Evolutionary conservation across 92 coral and sea anemone species (phyloP).

Genomic region (Pocillopora grandis): DNA sequence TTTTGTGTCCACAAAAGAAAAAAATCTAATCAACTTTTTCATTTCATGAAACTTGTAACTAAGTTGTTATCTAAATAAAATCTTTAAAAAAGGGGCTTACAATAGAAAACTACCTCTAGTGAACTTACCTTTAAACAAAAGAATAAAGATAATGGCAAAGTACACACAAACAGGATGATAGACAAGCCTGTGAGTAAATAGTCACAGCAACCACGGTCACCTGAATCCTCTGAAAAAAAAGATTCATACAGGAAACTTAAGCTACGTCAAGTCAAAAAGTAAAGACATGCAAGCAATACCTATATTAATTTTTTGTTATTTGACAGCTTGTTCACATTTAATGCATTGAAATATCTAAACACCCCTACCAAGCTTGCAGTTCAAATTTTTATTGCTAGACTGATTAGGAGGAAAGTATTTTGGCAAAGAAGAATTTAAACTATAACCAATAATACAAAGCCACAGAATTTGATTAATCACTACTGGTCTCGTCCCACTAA

Average conservation of each 20-base stretch:
- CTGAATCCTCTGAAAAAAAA: conserved; percentile 25
- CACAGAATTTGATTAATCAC: too few species aligned
- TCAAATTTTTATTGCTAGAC: not conserved
- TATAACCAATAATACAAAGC: too few species aligned
- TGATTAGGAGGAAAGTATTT: too few species aligned
- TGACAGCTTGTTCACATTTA: too few species aligned
- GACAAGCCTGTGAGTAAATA: conserved; percentile 61
- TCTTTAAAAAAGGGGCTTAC: too few species aligned
- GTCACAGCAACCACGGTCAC: conserved; percentile 60
- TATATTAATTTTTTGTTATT: not conserved
- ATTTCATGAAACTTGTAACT: too few species aligned
- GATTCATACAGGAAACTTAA: not conserved
- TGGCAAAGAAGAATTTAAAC: too few species aligned
- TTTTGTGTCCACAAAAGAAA: not conserved
- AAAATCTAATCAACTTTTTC: not conserved
- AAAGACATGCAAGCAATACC: not conserved
- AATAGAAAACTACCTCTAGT: not conserved
- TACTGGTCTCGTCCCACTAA: too few species aligned
- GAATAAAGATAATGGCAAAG: conserved; percentile 59
- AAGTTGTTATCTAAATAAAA: too few species aligned
- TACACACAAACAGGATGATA: conserved; percentile 52
- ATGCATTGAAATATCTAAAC: not conserved
- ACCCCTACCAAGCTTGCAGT: not conserved
- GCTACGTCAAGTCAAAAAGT: not conserved
- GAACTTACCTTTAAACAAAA: conserved; percentile 64